Evolutionary conservation across 2,888 invertebrate species (phyloP).

Genomic region (Drosophila mimetica): DNA sequence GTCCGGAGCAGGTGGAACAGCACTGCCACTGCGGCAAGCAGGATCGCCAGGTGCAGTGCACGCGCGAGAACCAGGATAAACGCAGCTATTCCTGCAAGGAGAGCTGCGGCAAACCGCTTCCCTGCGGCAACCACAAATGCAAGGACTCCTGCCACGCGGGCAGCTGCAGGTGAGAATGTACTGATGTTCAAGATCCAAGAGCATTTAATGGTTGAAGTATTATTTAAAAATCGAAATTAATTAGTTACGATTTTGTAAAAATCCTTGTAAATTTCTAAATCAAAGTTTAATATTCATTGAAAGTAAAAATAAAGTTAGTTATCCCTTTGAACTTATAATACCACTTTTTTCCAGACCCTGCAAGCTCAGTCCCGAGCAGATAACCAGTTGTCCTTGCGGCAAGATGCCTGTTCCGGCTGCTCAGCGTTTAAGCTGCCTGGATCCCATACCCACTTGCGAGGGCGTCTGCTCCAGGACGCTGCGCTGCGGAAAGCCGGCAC

Average conservation of each 20-base stretch:
- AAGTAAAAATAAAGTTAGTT: too few relatives aligned
- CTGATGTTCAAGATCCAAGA: too few relatives aligned
- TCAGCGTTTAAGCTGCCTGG: constrained; percentile 89
- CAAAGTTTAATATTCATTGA: too few relatives aligned
- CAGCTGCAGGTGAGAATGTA: constrained; percentile 85
- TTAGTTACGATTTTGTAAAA: too few relatives aligned
- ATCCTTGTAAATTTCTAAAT: too few relatives aligned
- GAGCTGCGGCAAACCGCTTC: constrained; percentile 86
- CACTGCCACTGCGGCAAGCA: constrained; percentile 90
- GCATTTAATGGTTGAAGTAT: too few relatives aligned
- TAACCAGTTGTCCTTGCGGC: constrained; percentile 91
- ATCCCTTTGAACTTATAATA: background rate
- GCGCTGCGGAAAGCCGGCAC: constrained; percentile 88
- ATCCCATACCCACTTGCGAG: constrained; percentile 93
- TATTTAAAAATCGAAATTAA: too few relatives aligned
- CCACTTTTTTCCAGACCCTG: constrained; percentile 85
- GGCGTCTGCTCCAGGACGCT: constrained; percentile 88
- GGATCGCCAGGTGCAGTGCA: constrained; percentile 87
- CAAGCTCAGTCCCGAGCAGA: constrained; percentile 86
- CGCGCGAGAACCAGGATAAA: constrained; percentile 85
- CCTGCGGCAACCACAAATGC: constrained; percentile 90
- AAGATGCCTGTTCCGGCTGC: constrained; percentile 85
- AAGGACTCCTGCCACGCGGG: constrained; percentile 88
- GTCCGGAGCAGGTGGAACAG: constrained; percentile 88
- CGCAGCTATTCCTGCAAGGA: constrained; percentile 87